phyloP scores from a whole-genome alignment of 2,888 invertebrate genomes.

The Ommatoiulus sabulosus region DNA sequence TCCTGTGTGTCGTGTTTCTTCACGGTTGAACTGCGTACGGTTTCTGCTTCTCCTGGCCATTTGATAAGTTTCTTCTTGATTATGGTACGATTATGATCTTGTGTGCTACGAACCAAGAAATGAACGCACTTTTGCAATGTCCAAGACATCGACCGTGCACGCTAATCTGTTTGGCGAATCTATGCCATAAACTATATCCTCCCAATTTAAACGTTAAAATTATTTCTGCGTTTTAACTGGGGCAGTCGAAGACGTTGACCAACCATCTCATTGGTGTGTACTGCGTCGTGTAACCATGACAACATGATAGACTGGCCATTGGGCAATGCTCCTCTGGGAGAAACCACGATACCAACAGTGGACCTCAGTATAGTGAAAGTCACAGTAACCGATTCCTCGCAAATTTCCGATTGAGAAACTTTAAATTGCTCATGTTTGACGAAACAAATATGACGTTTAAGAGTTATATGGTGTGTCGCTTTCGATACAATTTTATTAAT shows the following conservation, averaged over 20 bases:
- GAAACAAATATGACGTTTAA: too few species aligned
- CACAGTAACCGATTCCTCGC: too few species aligned
- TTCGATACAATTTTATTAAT: too few species aligned
- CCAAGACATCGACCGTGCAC: not conserved
- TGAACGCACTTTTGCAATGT: conserved; percentile 26
- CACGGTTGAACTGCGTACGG: not conserved
- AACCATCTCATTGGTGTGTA: not conserved
- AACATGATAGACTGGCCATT: not conserved
- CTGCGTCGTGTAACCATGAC: not conserved
- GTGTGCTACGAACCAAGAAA: conserved; percentile 34
- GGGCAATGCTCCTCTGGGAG: not conserved
- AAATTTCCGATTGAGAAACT: too few species aligned
- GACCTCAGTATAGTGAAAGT: too few species aligned
- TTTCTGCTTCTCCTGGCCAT: not conserved
- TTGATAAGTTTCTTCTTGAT: conserved; percentile 25
- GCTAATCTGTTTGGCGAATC: conserved; percentile 34
- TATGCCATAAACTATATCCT: conserved; percentile 34
- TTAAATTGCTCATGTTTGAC: too few species aligned
- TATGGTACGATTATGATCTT: conserved; percentile 34
- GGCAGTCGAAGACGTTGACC: not conserved
- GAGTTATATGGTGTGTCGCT: too few species aligned
- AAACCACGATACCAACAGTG: too few species aligned
- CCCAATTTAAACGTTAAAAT: conserved; percentile 8
- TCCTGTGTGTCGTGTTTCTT: not conserved
- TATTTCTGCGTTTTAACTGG: not conserved